Evolutionary conservation across 1,140 invertebrate genomes (phyloP).

Genomic region (Sogatella furcifera): DNA sequence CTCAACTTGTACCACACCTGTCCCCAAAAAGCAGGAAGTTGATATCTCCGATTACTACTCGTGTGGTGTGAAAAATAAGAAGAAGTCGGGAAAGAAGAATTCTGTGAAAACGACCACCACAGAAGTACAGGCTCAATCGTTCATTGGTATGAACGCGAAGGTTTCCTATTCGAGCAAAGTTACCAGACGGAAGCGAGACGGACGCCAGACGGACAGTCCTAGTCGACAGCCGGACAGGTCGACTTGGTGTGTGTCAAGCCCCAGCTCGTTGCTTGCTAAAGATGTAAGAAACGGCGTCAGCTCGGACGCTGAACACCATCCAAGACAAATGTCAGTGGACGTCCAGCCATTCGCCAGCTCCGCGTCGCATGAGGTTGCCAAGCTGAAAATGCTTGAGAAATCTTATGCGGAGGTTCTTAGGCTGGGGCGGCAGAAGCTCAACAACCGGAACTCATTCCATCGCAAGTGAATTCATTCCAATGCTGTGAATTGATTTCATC

Average conservation of each 20-base stretch:
- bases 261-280: slow-evolving; percentile 23
- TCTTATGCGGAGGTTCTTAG: slow-evolving; percentile 73
- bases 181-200: slow-evolving; percentile 15
- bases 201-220: slow-evolving; percentile 35
- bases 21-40: slow-evolving; percentile 11
- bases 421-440: slow-evolving; percentile 2
- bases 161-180: slow-evolving; percentile 11
- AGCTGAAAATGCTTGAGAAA: slow-evolving; percentile 63
- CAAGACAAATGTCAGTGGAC: slow-evolving; percentile 6
- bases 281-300: slow-evolving; percentile 1
- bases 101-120: neutral
- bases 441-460: neutral
- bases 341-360: slow-evolving; percentile 31
- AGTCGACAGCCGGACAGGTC: slow-evolving; percentile 33
- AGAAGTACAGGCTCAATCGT: neutral
- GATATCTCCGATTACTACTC: slow-evolving; percentile 25
- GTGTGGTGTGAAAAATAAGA: slow-evolving; percentile 17
- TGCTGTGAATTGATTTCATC: too few species aligned
- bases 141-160: slow-evolving; percentile 10
- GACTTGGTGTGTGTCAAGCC: slow-evolving; percentile 31
- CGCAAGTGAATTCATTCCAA: neutral
- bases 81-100: slow-evolving; percentile 14
- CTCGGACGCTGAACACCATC: neutral
- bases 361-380: slow-evolving; percentile 65
- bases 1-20: neutral